Base-by-base conservation (phyloP, 2,888 invertebrate species). In the Harmothoe impar region DNA sequence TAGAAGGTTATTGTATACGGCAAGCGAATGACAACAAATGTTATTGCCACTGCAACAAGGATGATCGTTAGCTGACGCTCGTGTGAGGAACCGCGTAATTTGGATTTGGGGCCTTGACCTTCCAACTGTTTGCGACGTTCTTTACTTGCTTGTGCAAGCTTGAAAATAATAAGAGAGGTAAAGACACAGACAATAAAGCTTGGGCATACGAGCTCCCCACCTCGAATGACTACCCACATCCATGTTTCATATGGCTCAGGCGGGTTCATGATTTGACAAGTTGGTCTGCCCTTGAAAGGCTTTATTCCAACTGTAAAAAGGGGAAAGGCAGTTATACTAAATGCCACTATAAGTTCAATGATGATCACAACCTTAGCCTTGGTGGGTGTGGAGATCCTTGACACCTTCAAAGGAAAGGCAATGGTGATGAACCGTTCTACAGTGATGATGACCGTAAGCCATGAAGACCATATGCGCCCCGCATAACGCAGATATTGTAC, bases 381-480 rank as follows among this genome's bases (percentile, higher is more conserved):
- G 29, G 88, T 88, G 0, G 86, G 72, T 31, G 90, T 90, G 1
- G 90, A 90, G 52, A 90, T 90, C 5, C 56, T 52, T 3, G 52
- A 62, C 29, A 90, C 90, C 31, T 86, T 86, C n/a, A 90, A 77
- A 12, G 90, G 90, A 52, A 90, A 86, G 33, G 88, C 90, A 10
- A 90, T 84, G 31, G 88, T 90, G 20, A 90, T 88, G 77, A 68
- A 88, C 51, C 90, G 20, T 35, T 90, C 90, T 5, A 90, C 90
- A 15, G 90, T 90, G 51, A 90, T 90, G 23, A 86, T 88, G 25
- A 90, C 90, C 12, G 88, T 90, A 17, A 90, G 17, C 90, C 90
- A 90, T n/a, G 86, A 72, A 25, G 90, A 90, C 88, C 88, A 88
- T 25, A 90, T 68, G 23, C 88, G 29, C 10, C 88, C 86, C 5